Evolutionary conservation across 2,113 vertebrate species (phyloP), one percentile per base, ranked within the genome.

Genomic region (Pelodiscus sinensis): DNA sequence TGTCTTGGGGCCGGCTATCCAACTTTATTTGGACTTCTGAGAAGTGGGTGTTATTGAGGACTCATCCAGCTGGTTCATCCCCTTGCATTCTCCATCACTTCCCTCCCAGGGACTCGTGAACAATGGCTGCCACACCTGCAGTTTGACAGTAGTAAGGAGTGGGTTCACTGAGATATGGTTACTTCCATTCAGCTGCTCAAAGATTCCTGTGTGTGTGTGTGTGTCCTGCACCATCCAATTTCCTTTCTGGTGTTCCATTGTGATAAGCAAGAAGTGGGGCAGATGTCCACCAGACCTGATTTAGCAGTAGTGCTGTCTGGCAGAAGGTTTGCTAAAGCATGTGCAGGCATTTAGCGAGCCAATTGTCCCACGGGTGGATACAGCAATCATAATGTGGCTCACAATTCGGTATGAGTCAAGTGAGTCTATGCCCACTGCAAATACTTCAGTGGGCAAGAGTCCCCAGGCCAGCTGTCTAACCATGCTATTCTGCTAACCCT

Each of bases 101-200:
- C 80, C 24, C 62, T 77, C 52, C 9, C 1, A 4, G 50, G 29
- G 29, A 62, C 2, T 14, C 12, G 0, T 0, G 25, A 62, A 25
- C 1, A 1, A 12, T 22, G 44, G 2, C 44, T 79, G 9, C n/a
- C 0, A 0, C 19, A 31, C 22, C n/a, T 79, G 0, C 24, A 10
- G 44, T 5, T 60, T 65, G 65, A 2, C 13, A 51, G 19, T 8
- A 1, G 58, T 25, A 11, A 62, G 25, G 58, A 62, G 58, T 62
- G 4, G 25, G 25, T 29, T 62, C 25, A 29, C 58, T 29, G 25
- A 62, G 58, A 62, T 25, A 62, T 25, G 27, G 57, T 60, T 60
- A 60, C 57, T 60, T 60, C 25, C 24, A 27, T 62, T 62, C 58
- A 62, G 25, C 25, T 13, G 25, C 27, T 25, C 25, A 27, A 62